Evolutionary conservation across 2,113 vertebrate genomes (phyloP).

Genomic region (Aplodontia rufa): DNA sequence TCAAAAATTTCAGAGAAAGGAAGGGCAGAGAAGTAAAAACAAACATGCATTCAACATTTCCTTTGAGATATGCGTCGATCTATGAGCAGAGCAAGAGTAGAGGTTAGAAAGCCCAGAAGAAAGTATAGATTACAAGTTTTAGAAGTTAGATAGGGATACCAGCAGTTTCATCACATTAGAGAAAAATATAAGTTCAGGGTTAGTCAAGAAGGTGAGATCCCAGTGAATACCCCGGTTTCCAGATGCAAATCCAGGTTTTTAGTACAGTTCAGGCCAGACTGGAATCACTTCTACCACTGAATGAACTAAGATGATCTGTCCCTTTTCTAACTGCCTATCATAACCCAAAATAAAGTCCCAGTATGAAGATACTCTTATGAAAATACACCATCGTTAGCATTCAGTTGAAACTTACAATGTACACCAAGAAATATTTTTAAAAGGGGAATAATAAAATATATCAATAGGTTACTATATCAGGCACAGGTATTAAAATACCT

Average conservation of each 20-base stretch:
- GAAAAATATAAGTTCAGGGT: slow-evolving; percentile 1
- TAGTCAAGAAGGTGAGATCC: neutral
- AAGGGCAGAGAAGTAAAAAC: neutral
- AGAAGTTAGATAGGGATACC: neutral
- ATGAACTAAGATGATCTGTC: neutral
- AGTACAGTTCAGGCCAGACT: neutral
- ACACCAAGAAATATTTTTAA: neutral
- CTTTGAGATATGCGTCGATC: neutral
- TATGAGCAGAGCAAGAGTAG: neutral
- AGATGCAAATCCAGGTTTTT: neutral
- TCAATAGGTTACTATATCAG: neutral
- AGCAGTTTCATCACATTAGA: neutral
- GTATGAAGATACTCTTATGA: neutral
- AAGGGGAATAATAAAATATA: neutral
- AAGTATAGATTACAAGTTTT: neutral
- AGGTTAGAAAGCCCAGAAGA: neutral
- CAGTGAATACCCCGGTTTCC: neutral
- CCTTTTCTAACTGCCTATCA: neutral
- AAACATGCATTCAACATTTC: neutral
- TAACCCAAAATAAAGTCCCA: neutral
- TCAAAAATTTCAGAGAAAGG: neutral
- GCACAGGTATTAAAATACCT: neutral
- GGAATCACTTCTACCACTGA: neutral
- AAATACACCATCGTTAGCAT: neutral
- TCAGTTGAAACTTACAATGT: neutral